Conservation (phyloP, 2,888 invertebrate genomes). For the Drosophila parthenogenetica region DNA sequence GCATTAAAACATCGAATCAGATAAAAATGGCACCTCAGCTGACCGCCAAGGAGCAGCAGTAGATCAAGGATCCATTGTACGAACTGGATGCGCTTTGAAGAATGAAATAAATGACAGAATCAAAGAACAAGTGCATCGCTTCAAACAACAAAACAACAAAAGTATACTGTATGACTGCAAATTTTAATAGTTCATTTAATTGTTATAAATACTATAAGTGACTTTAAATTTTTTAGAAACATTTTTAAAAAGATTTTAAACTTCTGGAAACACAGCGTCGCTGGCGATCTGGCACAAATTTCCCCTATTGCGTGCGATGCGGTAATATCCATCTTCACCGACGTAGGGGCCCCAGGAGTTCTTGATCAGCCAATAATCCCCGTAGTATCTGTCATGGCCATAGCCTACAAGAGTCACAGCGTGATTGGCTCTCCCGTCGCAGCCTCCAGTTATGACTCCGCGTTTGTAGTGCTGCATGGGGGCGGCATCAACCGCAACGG, state of each 20-base stretch:
- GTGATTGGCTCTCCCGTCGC: conserved; percentile 90
- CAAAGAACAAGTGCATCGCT: conserved; percentile 82
- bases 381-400: conserved; percentile 81
- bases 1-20: too few relatives aligned
- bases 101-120: too few relatives aligned
- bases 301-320: conserved; percentile 92
- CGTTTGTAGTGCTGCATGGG: conserved; percentile 92
- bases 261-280: conserved; percentile 91
- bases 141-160: too few relatives aligned
- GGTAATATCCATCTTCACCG: conserved; percentile 94
- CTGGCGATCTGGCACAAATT: conserved; percentile 95
- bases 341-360: conserved; percentile 89
- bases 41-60: too few relatives aligned
- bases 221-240: too few relatives aligned
- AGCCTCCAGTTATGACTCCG: conserved; percentile 92
- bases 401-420: conserved; percentile 86
- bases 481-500: conserved; percentile 95
- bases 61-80: conserved; percentile 88
- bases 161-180: too few relatives aligned
- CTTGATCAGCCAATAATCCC: conserved; percentile 89
- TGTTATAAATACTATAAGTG: too few relatives aligned
- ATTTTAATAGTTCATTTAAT: too few relatives aligned
- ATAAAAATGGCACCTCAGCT: too few relatives aligned
- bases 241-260: background rate
- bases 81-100: conserved; percentile 96